Evolutionary conservation across 1,140 invertebrate genomes (phyloP), one percentile per base, ranked within the genome.

Genomic region (Monochamus saltuarius): DNA sequence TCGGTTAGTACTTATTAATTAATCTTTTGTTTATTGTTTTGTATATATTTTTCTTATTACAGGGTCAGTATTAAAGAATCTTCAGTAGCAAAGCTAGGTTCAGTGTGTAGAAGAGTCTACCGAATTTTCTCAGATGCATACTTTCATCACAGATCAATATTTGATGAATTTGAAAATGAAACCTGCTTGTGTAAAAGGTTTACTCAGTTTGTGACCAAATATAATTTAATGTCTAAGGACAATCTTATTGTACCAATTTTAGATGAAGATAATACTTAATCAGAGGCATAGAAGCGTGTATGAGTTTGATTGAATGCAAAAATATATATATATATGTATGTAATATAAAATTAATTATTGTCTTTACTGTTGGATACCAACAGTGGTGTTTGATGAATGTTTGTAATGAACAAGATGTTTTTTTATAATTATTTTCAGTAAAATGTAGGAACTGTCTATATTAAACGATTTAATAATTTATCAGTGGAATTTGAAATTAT

Each of bases 51-150:
- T 68, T 75, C 60, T 64, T 57, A 64, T 83, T 85, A 67, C 80
- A 97, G 95, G 78, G 94, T 99, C 9, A 98, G 93, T 78, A 99
- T 99, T 71, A 98, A 99, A 78, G 97, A 99, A 75, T 95, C 97
- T 14, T 99, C 96, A 13, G 95, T 99, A 51, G 90, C 94, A 19
- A 99, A 99, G 80, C 80, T 99, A 62, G 97, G 97, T 60, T 99
- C 97, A 17, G 96, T 99, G 4, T 99, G 97, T 79, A 85, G 98
- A 67, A 85, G 98, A 72, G 96, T 99, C 1, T 99, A 99, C 76
- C 87, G 98, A 82, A 99, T 99, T 74, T 99, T 99, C 79, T 99
- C 97, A 34, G 98, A 99, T 82, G 97, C 98, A 22, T 99, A 97
- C 78, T 99, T 96, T 77, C 97, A 99, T 82, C 98, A 99, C 79